A percentile compares a stretch with the other conserved stretches of the same genome.
phyloP scores from a whole-genome alignment of 1,140 invertebrate genomes.

The Orussus abietinus region DNA sequence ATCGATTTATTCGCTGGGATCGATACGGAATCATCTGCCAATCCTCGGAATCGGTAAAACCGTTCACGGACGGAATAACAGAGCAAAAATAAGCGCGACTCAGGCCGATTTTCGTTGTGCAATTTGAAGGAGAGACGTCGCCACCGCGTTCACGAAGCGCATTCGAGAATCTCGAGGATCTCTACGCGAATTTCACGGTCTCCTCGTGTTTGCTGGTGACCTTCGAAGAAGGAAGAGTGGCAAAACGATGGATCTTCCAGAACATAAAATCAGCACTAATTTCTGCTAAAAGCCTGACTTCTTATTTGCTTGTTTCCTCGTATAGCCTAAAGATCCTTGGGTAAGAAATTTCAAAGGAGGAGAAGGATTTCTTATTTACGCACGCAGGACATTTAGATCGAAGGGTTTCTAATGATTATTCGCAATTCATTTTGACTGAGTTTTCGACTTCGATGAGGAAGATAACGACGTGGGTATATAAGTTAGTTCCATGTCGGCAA shows the following conservation, averaged over 20 bases:
- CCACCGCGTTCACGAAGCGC: not conserved
- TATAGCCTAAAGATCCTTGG: too few relatives aligned
- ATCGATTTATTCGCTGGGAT: constrained; percentile 14
- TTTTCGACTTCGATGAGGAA: too few relatives aligned
- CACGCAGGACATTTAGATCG: too few relatives aligned
- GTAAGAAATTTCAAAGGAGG: too few relatives aligned
- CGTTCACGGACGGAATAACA: not conserved
- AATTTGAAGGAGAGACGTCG: constrained; percentile 23
- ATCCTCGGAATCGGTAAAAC: constrained; percentile 17
- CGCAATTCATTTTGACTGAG: too few relatives aligned
- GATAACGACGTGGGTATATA: too few relatives aligned
- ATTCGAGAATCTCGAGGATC: not conserved
- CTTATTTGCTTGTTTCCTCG: not conserved
- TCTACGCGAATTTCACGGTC: not conserved
- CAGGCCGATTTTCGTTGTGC: not conserved
- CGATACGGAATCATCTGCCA: not conserved
- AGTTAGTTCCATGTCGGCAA: too few relatives aligned
- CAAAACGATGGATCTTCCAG: not conserved
- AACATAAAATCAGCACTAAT: not conserved
- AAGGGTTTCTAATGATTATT: too few relatives aligned
- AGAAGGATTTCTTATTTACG: too few relatives aligned
- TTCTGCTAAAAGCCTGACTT: not conserved
- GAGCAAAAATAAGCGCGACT: not conserved
- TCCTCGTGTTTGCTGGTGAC: not conserved
- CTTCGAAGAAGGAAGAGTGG: not conserved